Conservation (phyloP, 2,797 vertebrate species). For the Phaenicophaeus curvirostris region DNA sequence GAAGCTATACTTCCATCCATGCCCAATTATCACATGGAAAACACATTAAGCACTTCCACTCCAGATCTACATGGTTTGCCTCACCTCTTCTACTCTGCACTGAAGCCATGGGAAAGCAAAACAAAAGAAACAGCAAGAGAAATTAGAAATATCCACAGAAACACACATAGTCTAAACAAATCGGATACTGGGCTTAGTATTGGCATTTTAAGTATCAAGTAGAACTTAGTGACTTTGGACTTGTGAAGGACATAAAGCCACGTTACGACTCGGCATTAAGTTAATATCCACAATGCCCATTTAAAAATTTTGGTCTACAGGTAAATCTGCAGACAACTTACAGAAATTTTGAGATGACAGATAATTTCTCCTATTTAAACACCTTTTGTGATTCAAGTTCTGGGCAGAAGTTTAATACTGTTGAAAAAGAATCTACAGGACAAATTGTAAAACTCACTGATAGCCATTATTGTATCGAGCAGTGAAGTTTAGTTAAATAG, state of each 20-base stretch:
- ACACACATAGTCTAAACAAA: not conserved
- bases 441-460: not conserved
- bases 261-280: not conserved
- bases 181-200: not conserved
- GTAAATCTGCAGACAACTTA: not conserved
- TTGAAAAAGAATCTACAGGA: not conserved
- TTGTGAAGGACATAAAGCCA: not conserved
- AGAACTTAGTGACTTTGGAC: not conserved
- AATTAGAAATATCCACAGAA: constrained; percentile 69
- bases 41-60: not conserved
- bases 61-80: constrained; percentile 53
- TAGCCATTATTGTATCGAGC: not conserved
- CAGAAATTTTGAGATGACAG: not conserved
- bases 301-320: not conserved
- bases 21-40: not conserved
- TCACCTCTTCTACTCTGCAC: constrained; percentile 99
- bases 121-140: constrained; percentile 69
- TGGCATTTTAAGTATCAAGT: not conserved
- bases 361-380: not conserved
- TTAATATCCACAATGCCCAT: not conserved
- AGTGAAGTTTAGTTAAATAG: not conserved
- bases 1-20: not conserved
- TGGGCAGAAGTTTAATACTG: not conserved
- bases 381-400: not conserved
- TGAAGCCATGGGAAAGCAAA: constrained; percentile 85